These are phyloP conservation scores for Halisarca cf. caerulea DNA, from an alignment of 37 sponge, comb jelly and placozoan species.

Conservation along the genomic window DNA sequence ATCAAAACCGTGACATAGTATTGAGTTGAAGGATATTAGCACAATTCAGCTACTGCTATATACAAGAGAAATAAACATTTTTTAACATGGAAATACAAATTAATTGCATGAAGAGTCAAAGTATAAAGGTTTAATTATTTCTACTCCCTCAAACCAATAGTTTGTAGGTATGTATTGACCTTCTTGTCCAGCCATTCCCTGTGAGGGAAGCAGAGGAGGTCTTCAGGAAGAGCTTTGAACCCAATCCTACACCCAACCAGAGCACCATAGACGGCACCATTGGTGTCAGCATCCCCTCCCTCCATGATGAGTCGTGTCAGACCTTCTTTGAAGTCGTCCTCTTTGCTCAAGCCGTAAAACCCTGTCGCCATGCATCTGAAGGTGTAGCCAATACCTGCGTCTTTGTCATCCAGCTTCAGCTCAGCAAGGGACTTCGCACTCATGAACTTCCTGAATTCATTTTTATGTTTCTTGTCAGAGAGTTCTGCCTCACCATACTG, in stretches of 20 bases:
- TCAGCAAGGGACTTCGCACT: conserved; percentile 32
- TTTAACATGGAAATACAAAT: too few species aligned
- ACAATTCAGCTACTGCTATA: too few species aligned
- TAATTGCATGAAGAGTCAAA: too few species aligned
- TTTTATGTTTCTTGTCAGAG: conserved; percentile 48
- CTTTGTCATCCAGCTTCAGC: conserved; percentile 59
- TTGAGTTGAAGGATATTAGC: too few species aligned
- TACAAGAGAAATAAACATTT: too few species aligned
- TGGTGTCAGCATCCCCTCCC: conserved; percentile 95
- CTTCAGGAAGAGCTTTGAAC: conserved; percentile 73
- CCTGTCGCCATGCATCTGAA: conserved; percentile 85
- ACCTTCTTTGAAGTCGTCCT: conserved; percentile 58
- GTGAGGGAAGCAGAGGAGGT: conserved; percentile 71
- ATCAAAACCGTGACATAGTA: too few species aligned
- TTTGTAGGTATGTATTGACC: conserved; percentile 52
- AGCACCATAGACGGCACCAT: conserved; percentile 92
- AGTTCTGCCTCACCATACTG: conserved; percentile 59
- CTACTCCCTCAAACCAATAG: conserved; percentile 9
- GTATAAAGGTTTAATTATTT: too few species aligned
- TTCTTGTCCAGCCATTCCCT: conserved; percentile 80
- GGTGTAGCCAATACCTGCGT: conserved; percentile 85
- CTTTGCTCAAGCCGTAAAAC: conserved; percentile 73
- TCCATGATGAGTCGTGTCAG: conserved; percentile 81
- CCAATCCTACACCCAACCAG: conserved; percentile 90
- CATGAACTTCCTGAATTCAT: conserved; percentile 59